A percentile compares a stretch with the other conserved stretches of the same genome.
These are phyloP conservation scores for Sebastes iracundus DNA, from an alignment of 2,797 vertebrate species.

Conservation along the genomic window DNA sequence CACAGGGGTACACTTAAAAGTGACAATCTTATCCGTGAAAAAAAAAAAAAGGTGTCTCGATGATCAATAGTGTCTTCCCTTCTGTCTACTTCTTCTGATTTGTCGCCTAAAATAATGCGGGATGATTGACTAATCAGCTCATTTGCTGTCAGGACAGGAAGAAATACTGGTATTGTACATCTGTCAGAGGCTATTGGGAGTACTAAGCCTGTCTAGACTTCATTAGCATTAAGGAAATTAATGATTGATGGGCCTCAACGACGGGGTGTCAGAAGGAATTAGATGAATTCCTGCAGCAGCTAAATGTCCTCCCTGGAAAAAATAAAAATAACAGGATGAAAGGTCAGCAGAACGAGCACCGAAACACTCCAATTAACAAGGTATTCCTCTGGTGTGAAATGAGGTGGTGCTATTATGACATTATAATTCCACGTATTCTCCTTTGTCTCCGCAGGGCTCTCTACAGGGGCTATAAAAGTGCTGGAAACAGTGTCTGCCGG, in stretches of 20 bases:
- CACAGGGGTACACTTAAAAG: background rate
- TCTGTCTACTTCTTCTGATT: constrained; percentile 13
- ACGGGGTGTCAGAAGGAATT: constrained; percentile 42
- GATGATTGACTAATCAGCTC: constrained; percentile 58
- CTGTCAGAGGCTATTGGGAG: constrained; percentile 45
- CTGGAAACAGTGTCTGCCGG: constrained; percentile 12
- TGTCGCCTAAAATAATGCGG: constrained; percentile 25
- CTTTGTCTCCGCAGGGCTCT: constrained; percentile 16
- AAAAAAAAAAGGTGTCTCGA: background rate
- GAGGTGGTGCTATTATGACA: constrained; percentile 30
- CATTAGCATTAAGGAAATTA: constrained; percentile 58
- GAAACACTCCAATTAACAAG: constrained; percentile 41
- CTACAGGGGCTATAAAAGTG: constrained; percentile 14
- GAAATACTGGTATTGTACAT: constrained; percentile 39
- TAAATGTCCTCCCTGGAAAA: constrained; percentile 30
- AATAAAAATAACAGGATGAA: constrained; percentile 26
- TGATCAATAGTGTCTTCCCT: constrained; percentile 32
- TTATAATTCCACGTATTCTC: constrained; percentile 39
- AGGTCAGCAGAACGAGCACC: constrained; percentile 35
- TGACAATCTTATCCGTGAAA: background rate
- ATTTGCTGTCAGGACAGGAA: constrained; percentile 40
- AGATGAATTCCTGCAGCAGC: constrained; percentile 25
- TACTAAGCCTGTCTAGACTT: constrained; percentile 51
- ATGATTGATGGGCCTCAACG: constrained; percentile 57
- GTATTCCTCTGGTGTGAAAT: constrained; percentile 10